Evolutionary conservation across 1,140 invertebrate species (phyloP).

Genomic region (Akabosia matsudoensis): DNA sequence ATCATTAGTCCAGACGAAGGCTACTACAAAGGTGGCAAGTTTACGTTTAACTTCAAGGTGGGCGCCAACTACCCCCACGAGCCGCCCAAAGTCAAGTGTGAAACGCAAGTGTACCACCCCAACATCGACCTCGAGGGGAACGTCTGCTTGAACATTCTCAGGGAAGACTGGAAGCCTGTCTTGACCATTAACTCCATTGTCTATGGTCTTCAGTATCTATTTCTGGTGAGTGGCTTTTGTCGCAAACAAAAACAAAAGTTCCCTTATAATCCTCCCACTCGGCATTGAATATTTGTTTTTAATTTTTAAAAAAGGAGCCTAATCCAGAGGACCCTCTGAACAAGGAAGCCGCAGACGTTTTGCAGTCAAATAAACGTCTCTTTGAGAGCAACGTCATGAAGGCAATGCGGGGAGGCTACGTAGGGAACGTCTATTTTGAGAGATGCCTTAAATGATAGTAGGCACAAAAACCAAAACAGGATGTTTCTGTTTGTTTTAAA

Average conservation of each 20-base stretch:
- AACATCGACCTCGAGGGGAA: conserved; percentile 94
- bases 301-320: conserved; percentile 69
- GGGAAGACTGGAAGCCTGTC: conserved; percentile 99
- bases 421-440: conserved; percentile 90
- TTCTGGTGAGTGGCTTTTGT: conserved; percentile 69
- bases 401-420: conserved; percentile 91
- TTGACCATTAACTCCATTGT: conserved; percentile 97
- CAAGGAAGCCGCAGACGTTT: conserved; percentile 97
- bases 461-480: neutral
- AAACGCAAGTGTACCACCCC: conserved; percentile 90
- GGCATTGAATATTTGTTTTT: neutral
- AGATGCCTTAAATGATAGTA: conserved; percentile 88
- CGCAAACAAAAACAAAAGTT: neutral
- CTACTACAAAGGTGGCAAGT: conserved; percentile 89
- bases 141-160: conserved; percentile 88
- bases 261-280: neutral
- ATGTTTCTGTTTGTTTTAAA: neutral
- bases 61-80: conserved; percentile 95
- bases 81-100: conserved; percentile 92
- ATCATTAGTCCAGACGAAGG: conserved; percentile 97
- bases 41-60: conserved; percentile 96
- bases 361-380: conserved; percentile 86
- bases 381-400: conserved; percentile 96
- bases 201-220: conserved; percentile 96
- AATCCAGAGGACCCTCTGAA: conserved; percentile 98